These are phyloP conservation scores for Baccha elongata DNA, from an alignment of 2,888 invertebrate species.

Conservation along the genomic window DNA sequence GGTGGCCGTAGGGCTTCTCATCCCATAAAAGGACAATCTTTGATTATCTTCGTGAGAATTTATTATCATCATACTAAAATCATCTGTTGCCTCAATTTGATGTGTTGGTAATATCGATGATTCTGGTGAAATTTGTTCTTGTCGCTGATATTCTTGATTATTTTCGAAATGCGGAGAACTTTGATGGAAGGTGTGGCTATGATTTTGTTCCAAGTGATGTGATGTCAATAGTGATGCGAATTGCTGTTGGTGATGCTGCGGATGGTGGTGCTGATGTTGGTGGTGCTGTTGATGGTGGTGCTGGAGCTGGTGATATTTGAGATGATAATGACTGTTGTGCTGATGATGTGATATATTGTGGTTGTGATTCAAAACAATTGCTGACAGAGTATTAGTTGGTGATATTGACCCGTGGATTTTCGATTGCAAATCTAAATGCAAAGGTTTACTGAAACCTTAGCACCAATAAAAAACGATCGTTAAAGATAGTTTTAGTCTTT, in stretches of 20 bases:
- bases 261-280: conserved; percentile 20
- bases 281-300: conserved; percentile 47
- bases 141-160: conserved; percentile 37
- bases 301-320: conserved; percentile 39
- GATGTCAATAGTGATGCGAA: conserved; percentile 11
- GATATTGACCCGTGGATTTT: conserved; percentile 73
- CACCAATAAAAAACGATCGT: not conserved
- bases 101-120: conserved; percentile 48
- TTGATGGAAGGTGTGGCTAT: conserved; percentile 22
- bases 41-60: conserved; percentile 52
- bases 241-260: conserved; percentile 13
- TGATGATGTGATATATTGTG: conserved; percentile 47
- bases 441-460: conserved; percentile 74
- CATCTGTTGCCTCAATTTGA: conserved; percentile 56
- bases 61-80: conserved; percentile 60
- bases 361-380: conserved; percentile 49
- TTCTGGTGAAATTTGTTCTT: conserved; percentile 59
- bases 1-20: conserved; percentile 14
- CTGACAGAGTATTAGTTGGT: conserved; percentile 64
- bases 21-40: conserved; percentile 30
- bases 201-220: conserved; percentile 44
- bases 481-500: no score
- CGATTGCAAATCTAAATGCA: conserved; percentile 75
- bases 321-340: conserved; percentile 50
- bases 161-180: conserved; percentile 27